These are phyloP conservation scores for Bubo blakistoni DNA, from an alignment of 2,113 vertebrate species.

Conservation along the genomic window DNA sequence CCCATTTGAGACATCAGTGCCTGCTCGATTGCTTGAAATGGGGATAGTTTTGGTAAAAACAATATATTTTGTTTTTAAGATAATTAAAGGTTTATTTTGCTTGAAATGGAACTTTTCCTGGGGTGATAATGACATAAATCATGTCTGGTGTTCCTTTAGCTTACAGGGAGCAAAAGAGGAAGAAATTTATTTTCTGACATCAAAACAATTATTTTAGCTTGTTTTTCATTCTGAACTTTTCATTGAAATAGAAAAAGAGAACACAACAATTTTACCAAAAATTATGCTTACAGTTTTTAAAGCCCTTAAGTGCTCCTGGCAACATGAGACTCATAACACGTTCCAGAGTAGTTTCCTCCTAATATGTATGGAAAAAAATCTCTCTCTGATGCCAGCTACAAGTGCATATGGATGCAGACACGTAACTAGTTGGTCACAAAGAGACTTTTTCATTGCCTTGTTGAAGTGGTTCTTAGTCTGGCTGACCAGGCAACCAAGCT, in stretches of 20 bases:
- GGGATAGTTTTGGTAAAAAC: not conserved
- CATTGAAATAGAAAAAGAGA: not conserved
- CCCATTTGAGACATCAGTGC: not conserved
- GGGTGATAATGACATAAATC: not conserved
- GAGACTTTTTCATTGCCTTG: not conserved
- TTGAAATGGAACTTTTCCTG: not conserved
- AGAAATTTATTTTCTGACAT: not conserved
- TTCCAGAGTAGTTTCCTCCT: not conserved
- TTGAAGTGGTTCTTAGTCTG: not conserved
- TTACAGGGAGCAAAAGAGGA: not conserved
- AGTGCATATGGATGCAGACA: not conserved
- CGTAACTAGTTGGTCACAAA: not conserved
- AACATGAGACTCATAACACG: rapidly evolving
- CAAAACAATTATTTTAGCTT: not conserved
- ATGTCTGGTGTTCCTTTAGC: not conserved
- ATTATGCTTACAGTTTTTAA: not conserved
- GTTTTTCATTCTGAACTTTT: not conserved
- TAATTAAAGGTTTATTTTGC: not conserved
- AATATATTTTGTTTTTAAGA: not conserved
- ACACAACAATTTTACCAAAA: not conserved
- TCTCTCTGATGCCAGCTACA: not conserved
- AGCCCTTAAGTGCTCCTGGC: not conserved
- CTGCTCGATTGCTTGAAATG: not conserved
- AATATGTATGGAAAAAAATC: not conserved
- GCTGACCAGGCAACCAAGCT: not conserved